Evolutionary conservation across 2,797 vertebrate genomes (phyloP).

Genomic region (Sorex maritimensis): DNA sequence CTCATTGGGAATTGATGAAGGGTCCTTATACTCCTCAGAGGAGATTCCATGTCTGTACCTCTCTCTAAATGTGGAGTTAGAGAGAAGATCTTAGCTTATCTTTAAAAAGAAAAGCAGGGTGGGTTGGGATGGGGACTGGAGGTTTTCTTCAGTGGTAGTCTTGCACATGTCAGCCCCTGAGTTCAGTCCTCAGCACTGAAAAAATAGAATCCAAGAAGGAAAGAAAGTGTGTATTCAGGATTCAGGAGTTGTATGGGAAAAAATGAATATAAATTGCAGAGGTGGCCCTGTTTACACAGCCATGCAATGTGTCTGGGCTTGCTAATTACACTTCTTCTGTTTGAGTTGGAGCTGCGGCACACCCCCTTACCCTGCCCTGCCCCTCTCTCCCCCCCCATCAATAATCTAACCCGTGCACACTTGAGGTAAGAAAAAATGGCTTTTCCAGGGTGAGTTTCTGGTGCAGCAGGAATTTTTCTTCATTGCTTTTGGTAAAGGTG

Average conservation of each 20-base stretch:
- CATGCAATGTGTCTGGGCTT: background rate
- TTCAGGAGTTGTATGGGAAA: background rate
- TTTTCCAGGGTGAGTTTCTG: background rate
- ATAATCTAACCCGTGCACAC: accelerated
- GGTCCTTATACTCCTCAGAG: background rate
- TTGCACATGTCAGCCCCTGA: too few species aligned
- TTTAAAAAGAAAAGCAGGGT: background rate
- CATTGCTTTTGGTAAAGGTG: background rate
- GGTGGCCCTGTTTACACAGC: background rate
- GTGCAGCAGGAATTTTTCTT: background rate
- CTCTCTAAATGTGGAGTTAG: background rate
- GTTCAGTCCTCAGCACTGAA: too few species aligned
- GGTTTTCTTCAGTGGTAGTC: background rate
- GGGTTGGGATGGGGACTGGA: background rate
- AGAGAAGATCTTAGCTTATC: background rate
- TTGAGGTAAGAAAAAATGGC: background rate
- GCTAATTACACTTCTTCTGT: background rate
- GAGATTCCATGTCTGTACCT: background rate
- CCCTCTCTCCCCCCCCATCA: too few species aligned
- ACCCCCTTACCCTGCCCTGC: too few species aligned
- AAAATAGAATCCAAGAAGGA: too few species aligned
- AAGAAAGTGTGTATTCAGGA: background rate
- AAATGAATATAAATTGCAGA: background rate
- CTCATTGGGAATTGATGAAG: background rate
- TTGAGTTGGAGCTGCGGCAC: background rate